Conservation (phyloP, 2,888 invertebrate genomes). For the Scaptomyza polygonia region DNA sequence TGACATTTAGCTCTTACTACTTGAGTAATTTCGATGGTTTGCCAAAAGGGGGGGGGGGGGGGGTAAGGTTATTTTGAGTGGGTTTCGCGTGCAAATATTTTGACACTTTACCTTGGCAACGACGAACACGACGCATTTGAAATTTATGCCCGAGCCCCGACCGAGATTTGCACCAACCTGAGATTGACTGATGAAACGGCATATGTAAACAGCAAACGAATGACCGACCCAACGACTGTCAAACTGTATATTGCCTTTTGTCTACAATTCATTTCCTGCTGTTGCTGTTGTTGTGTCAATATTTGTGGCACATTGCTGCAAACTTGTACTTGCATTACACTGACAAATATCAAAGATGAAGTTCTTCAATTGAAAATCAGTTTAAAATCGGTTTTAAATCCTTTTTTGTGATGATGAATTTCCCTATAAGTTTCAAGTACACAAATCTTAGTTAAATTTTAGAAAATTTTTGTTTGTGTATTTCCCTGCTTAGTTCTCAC, state of each 20-base stretch:
- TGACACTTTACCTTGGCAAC: conserved; percentile 71
- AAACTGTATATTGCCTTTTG: conserved; percentile 47
- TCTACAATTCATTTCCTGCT: conserved; percentile 73
- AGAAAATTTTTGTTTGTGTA: background rate
- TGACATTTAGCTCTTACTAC: conserved; percentile 62
- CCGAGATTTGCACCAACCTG: conserved; percentile 13
- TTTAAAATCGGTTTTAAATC: too few relatives aligned
- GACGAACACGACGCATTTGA: conserved; percentile 38
- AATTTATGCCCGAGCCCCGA: conserved; percentile 32
- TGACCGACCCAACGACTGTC: conserved; percentile 13
- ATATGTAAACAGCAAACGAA: conserved; percentile 42
- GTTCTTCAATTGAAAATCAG: too few relatives aligned
- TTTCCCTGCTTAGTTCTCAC: background rate
- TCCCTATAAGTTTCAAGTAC: background rate
- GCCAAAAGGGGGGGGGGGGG: background rate
- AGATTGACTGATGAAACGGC: conserved; percentile 59
- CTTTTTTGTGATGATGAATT: too few relatives aligned
- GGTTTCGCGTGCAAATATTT: conserved; percentile 73
- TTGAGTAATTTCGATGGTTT: conserved; percentile 1
- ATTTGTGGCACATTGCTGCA: conserved; percentile 60
- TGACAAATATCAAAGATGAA: background rate
- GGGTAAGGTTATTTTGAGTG: background rate
- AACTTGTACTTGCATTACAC: conserved; percentile 34
- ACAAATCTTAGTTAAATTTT: background rate
- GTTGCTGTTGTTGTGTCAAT: conserved; percentile 58